Evolutionary conservation across 1,140 invertebrate genomes (phyloP), one percentile per base, ranked within the genome.

Genomic region (Ips nitidus): DNA sequence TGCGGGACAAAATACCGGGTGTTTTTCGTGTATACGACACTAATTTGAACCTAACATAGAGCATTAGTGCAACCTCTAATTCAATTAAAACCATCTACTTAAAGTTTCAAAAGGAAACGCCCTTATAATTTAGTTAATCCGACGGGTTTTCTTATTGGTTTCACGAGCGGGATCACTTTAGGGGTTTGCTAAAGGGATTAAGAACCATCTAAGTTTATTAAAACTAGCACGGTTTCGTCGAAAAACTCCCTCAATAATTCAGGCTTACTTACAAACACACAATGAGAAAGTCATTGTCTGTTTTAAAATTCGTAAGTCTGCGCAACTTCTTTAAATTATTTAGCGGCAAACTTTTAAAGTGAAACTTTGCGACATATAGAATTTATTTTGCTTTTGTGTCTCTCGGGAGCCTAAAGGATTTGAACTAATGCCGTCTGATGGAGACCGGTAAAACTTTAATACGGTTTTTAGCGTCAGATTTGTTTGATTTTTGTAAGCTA

Each of bases 241-340:
- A 55, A 55, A 55, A 55, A 55, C 52, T 36, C 6, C 7, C 5
- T 55, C 6, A 55, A 55, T 55, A 55, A 55, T 55, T 55, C 52
- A 55, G 37, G 5, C 6, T 55, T 55, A 55, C 52, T 55, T 55
- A 55, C 52, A 55, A 55, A 55, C 52, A 55, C 52, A 55, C 52
- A 55, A 55, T 55, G 52, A 55, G 52, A 55, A 37, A 55, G 52
- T 38, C 37, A 55, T 55, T 55, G 37, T 22, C 52, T 55, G 37
- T 55, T 55, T 55, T 55, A 55, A 55, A 55, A 55, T 55, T 7
- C 52, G n/a, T 37, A 37, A 38, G 37, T 55, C 52, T 55, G 8
- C 5, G 52, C n/a, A 55, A 55, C 52, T 55, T 37, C 52, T 7
- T 55, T 55, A 55, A 55, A 37, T 55, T 36, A 55, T 36, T 55